Evolutionary conservation across 2,888 invertebrate species (phyloP).

Genomic region (Agonum fuliginosum): DNA sequence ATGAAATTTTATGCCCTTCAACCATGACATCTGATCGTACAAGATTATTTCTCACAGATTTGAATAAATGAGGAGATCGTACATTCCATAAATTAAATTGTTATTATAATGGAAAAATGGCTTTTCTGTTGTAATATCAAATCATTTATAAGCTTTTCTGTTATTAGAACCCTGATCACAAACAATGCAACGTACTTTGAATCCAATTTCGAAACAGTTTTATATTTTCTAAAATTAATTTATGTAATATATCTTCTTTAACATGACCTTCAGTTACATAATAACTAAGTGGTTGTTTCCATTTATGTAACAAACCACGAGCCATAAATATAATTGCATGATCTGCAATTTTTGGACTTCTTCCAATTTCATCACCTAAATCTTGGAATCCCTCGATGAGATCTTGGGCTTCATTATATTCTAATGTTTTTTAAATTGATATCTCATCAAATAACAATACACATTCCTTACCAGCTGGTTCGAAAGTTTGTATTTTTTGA

Average conservation of each 20-base stretch:
- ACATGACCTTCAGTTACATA: conserved; percentile 59
- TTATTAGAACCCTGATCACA: conserved; percentile 63
- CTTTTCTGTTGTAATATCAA: conserved; percentile 45
- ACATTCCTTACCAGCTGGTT: conserved; percentile 60
- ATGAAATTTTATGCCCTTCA: background rate
- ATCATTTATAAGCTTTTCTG: conserved; percentile 47
- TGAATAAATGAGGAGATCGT: conserved; percentile 62
- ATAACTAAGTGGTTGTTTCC: conserved; percentile 62
- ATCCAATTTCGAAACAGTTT: conserved; percentile 46
- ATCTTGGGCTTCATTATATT: conserved; percentile 55
- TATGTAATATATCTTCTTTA: conserved; percentile 36
- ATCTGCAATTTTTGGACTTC: conserved; percentile 48
- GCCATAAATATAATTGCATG: conserved; percentile 60
- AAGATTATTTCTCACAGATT: conserved; percentile 60
- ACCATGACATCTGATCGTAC: conserved; percentile 56
- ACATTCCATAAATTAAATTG: conserved; percentile 59
- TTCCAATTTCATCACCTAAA: conserved; percentile 57
- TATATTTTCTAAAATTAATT: conserved; percentile 55
- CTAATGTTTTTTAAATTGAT: conserved; percentile 60
- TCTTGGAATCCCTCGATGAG: conserved; percentile 61
- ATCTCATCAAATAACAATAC: conserved; percentile 63
- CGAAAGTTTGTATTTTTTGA: conserved; percentile 64
- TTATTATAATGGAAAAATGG: conserved; percentile 51
- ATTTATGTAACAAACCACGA: conserved; percentile 60
- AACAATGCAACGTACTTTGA: conserved; percentile 56